phyloP scores from a whole-genome alignment of 2,797 vertebrate species.

The Sebastolobus alascanus region DNA sequence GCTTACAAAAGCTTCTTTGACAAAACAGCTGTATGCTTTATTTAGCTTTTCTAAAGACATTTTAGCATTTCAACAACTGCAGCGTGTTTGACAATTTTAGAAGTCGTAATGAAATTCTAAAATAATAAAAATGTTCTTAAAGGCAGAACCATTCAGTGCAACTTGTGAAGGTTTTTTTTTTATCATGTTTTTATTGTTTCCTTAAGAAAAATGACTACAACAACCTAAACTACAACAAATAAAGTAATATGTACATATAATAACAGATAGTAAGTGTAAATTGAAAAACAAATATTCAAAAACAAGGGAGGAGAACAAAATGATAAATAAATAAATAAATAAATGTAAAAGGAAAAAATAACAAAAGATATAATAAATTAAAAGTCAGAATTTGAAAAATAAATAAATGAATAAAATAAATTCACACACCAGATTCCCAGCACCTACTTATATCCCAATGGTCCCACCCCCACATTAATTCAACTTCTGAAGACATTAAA shows the following conservation, averaged over 20 bases:
- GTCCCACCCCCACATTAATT: too few relatives aligned
- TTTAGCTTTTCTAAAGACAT: not conserved
- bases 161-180: not conserved
- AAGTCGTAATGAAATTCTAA: not conserved
- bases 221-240: too few relatives aligned
- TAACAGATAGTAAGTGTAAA: not conserved
- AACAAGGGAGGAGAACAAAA: not conserved
- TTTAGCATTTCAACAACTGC: not conserved
- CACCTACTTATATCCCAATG: too few relatives aligned
- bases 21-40: constrained; percentile 23
- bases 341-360: too few relatives aligned
- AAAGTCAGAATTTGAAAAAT: too few relatives aligned
- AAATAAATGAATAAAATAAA: too few relatives aligned
- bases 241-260: too few relatives aligned
- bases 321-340: not conserved
- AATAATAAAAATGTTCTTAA: not conserved
- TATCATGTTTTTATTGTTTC: too few relatives aligned
- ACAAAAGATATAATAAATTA: too few relatives aligned
- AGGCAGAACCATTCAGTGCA: not conserved
- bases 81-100: not conserved
- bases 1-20: constrained; percentile 33
- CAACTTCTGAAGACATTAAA: not conserved
- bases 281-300: not conserved
- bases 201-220: too few relatives aligned
- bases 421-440: too few relatives aligned